These are phyloP conservation scores for Acipenser ruthenus DNA, from an alignment of 2,797 vertebrate species.

Conservation along the genomic window DNA sequence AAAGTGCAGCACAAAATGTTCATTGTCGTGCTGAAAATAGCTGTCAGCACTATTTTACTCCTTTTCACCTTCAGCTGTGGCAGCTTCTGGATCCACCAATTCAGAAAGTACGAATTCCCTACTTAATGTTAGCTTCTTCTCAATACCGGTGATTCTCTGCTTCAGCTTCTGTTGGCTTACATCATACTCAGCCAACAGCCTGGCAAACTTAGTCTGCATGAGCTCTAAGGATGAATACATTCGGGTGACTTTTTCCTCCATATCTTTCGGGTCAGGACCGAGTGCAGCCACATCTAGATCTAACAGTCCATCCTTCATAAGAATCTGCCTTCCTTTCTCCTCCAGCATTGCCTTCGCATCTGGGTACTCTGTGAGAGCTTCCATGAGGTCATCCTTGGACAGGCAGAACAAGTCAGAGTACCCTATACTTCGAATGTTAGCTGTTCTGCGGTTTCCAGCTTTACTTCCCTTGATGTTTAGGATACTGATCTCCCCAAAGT, in stretches of 20 bases:
- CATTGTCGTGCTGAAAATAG: not conserved
- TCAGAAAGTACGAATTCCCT: slow-evolving; percentile 41
- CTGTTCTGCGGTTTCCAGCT: slow-evolving; percentile 88
- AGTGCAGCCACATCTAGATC: slow-evolving; percentile 78
- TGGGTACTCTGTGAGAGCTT: slow-evolving; percentile 89
- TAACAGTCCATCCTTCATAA: slow-evolving; percentile 89
- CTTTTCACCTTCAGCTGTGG: slow-evolving; percentile 14
- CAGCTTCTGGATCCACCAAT: slow-evolving; percentile 36
- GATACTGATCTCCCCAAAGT: slow-evolving; percentile 95
- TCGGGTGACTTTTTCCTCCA: slow-evolving; percentile 78
- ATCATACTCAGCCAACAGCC: slow-evolving; percentile 80
- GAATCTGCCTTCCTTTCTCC: slow-evolving; percentile 89
- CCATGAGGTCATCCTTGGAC: slow-evolving; percentile 94
- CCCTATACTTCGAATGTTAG: slow-evolving; percentile 90
- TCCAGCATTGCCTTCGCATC: slow-evolving; percentile 91
- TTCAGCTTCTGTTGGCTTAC: slow-evolving; percentile 83
- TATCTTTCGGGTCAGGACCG: slow-evolving; percentile 81
- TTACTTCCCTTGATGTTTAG: slow-evolving; percentile 94
- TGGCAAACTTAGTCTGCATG: slow-evolving; percentile 80
- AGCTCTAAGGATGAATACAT: slow-evolving; percentile 67
- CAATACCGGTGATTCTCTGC: slow-evolving; percentile 69
- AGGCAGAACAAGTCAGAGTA: slow-evolving; percentile 95
- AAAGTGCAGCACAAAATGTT: slow-evolving; percentile 12
- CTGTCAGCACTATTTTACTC: slow-evolving; percentile 13
- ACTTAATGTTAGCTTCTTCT: slow-evolving; percentile 64